Evolutionary conservation across 2,888 invertebrate species (phyloP).

Genomic region (Aleiodes leptofemur): DNA sequence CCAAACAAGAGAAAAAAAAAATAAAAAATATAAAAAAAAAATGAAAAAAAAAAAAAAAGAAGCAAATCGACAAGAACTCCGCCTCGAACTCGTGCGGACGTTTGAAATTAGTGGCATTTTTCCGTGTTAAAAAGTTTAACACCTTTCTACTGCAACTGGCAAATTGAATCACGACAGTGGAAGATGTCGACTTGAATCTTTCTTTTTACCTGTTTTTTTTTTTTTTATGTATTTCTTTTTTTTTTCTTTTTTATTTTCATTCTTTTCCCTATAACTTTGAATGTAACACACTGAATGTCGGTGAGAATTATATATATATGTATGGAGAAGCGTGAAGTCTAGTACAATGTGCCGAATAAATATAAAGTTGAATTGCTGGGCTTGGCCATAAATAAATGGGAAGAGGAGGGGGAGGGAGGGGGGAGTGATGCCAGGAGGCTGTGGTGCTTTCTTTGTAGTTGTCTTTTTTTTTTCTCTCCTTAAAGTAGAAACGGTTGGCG

Average conservation of each 20-base stretch:
- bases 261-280: not conserved
- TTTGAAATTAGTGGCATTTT: constrained; percentile 32
- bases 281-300: constrained; percentile 1
- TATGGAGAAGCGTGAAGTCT: not conserved
- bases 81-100: constrained; percentile 19
- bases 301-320: constrained; percentile 20
- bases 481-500: constrained; percentile 49
- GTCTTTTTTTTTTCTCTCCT: constrained; percentile 43
- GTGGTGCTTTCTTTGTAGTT: constrained; percentile 33
- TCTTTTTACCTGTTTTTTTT: not conserved
- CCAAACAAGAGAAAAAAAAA: constrained; percentile 5
- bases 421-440: not conserved
- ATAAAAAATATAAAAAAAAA: not conserved
- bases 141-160: constrained; percentile 14
- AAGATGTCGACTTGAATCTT: constrained; percentile 15
- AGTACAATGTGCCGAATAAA: not conserved
- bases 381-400: constrained; percentile 28
- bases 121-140: constrained; percentile 27
- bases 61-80: constrained; percentile 10
- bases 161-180: constrained; percentile 26
- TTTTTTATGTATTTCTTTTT: not conserved
- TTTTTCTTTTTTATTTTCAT: not conserved
- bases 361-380: constrained; percentile 27
- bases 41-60: not conserved
- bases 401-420: no score